phyloP scores from a whole-genome alignment of 2,797 vertebrate species.

The Coracias cyanogaster region DNA sequence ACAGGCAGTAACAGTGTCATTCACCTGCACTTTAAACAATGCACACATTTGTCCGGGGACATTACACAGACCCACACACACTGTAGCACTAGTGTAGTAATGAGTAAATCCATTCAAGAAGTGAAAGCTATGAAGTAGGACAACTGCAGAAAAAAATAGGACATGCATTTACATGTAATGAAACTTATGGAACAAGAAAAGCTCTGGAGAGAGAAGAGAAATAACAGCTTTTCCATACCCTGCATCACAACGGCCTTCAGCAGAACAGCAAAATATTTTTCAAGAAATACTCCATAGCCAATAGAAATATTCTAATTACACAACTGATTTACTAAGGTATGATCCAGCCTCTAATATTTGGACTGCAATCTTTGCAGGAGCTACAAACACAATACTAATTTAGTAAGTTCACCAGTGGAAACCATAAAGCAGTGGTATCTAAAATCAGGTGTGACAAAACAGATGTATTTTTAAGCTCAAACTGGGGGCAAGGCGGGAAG shows the following conservation, averaged over 20 bases:
- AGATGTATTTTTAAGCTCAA: background rate
- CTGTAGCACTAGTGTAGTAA: background rate
- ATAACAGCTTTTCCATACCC: background rate
- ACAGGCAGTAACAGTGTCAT: background rate
- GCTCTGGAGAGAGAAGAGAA: background rate
- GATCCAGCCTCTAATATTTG: background rate
- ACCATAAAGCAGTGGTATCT: background rate
- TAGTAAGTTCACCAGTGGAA: background rate
- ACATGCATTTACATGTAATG: background rate
- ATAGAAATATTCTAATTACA: background rate
- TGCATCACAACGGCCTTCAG: background rate
- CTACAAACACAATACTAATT: background rate
- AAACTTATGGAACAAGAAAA: background rate
- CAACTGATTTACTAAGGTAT: background rate
- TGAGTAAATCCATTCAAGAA: background rate
- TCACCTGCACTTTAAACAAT: background rate
- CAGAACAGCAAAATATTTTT: background rate
- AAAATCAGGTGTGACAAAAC: background rate
- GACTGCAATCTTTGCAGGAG: background rate
- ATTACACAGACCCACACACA: background rate
- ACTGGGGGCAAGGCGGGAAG: background rate
- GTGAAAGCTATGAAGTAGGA: constrained; percentile 6
- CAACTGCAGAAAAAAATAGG: background rate
- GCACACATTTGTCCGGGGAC: background rate
- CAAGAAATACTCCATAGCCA: background rate